Evolutionary conservation across 2,888 invertebrate species (phyloP).

Genomic region (Lithosia quadra): DNA sequence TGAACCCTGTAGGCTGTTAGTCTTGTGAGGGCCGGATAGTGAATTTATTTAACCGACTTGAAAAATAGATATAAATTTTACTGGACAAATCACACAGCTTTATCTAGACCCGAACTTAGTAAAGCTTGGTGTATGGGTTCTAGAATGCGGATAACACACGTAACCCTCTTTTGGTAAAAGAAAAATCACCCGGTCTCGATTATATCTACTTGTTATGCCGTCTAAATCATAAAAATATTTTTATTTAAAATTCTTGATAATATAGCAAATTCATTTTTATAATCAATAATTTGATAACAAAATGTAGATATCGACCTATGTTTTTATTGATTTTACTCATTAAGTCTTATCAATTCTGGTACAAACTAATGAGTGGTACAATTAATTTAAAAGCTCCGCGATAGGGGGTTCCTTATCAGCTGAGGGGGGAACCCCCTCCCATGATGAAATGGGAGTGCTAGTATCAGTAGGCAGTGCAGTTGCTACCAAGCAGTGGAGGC

Average conservation of each 20-base stretch:
- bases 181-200: no score
- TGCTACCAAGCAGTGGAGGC: background rate
- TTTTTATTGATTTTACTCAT: background rate
- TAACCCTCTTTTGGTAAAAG: no score
- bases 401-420: background rate
- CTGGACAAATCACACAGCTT: no score
- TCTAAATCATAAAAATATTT: background rate
- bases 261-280: background rate
- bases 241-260: background rate
- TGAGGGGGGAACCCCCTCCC: background rate
- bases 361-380: background rate
- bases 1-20: background rate
- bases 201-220: no score
- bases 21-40: background rate
- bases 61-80: background rate
- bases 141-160: no score
- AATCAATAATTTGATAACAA: conserved; percentile 3
- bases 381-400: conserved; percentile 1
- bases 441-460: background rate
- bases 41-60: background rate
- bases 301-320: background rate
- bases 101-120: background rate
- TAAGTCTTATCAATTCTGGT: background rate
- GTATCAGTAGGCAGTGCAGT: background rate
- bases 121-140: no score